Base-by-base conservation (phyloP, 2,113 vertebrate species). In the Protomyctophum bolini region DNA sequence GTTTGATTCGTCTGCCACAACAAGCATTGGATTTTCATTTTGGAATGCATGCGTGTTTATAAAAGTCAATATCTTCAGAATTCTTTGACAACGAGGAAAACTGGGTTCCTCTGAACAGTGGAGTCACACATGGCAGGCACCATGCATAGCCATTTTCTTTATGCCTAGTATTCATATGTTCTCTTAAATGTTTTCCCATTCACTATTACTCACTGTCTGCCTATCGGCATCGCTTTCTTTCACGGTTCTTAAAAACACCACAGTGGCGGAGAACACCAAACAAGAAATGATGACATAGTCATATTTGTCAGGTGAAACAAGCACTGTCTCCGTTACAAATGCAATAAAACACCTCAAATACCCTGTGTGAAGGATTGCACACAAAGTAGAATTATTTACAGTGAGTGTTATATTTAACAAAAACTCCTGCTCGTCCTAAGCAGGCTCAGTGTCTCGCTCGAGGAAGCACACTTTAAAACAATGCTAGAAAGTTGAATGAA, bases 81-180 rank as follows among this genome's bases (percentile, higher is more conserved):
- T 82, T 81, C 71, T 75, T 41, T 66, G 88, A 90, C 84, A 75
- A 85, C 63, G 86, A 86, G 82, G 86, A 82, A 70, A 63, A 68
- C 48, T 0, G 49, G 56, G 56, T 77, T 82, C 75, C 87, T 89
- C 87, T 84, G 77, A 88, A 70, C 67, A 10, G 62, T 70, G 52
- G 46, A 59, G 48, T 60, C 41, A 70, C 75, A 76, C 76, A 56
- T 80, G 77, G 77, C 84, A 66, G 71, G 80, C 67, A 85, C 77
- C 72, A 70, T 70, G 68, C 81, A 73, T 65, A 75, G 61, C 66
- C 77, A 54, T 79, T 58, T 70, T 68, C 62, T 72, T 75, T 73
- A 33, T 15, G 29, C 21, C 10, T 77, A 73, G 70, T 84, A 49
- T 54, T 76, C 9, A 48, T 83, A 54, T 29, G 62, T 68, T 63